Evolutionary conservation across 2,888 invertebrate genomes (phyloP).

Genomic region (Oxycera nigricornis): DNA sequence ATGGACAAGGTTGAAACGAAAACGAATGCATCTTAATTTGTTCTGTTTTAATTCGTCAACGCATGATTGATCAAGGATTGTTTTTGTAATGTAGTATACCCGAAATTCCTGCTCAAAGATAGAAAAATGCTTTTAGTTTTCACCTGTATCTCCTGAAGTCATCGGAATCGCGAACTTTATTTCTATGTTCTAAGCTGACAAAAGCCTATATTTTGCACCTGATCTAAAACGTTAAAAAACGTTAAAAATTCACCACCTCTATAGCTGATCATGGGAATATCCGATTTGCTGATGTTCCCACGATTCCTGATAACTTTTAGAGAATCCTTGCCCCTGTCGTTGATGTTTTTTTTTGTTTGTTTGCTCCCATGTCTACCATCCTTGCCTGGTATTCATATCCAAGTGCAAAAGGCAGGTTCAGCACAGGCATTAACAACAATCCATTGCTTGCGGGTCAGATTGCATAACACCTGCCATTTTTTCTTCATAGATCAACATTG

Average conservation of each 20-base stretch:
- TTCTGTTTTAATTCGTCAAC: too few relatives aligned
- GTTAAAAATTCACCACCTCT: neutral
- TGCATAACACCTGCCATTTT: conserved; percentile 37
- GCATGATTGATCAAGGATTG: too few relatives aligned
- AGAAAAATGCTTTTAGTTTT: too few relatives aligned
- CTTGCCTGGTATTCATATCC: neutral
- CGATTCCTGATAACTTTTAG: conserved; percentile 25
- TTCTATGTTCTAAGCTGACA: too few relatives aligned
- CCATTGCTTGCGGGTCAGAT: conserved; percentile 32
- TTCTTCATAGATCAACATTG: conserved; percentile 12
- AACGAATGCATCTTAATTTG: too few relatives aligned
- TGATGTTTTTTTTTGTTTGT: neutral
- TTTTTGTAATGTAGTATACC: too few relatives aligned
- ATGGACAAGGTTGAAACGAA: too few relatives aligned
- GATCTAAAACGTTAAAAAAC: neutral
- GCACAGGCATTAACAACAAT: conserved; percentile 1
- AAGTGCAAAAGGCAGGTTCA: conserved; percentile 21
- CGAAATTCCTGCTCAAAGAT: too few relatives aligned
- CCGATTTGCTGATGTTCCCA: conserved; percentile 37
- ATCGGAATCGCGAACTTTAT: too few relatives aligned
- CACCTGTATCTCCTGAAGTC: too few relatives aligned
- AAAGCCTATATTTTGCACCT: too few relatives aligned
- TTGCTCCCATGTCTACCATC: neutral
- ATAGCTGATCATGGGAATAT: conserved; percentile 33
- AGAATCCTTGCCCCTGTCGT: neutral